Base-by-base conservation (phyloP, 2,888 invertebrate genomes). In the Drosophila borealis region DNA sequence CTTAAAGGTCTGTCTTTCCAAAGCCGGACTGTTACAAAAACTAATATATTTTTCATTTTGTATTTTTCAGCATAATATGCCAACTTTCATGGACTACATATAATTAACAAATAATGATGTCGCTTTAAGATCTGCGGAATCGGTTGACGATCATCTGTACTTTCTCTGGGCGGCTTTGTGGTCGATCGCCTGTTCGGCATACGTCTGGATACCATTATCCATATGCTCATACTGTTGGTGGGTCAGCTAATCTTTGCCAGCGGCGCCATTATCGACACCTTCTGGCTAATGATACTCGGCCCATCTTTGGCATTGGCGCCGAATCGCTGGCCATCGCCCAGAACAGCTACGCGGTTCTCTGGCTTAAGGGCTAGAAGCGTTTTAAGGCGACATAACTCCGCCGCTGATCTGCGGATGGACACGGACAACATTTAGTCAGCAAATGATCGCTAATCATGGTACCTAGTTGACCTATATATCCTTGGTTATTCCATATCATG, bases 241-340 rank as follows among this genome's bases (percentile, higher is more conserved):
- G 99, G 99, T 29, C 98, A 99, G 92, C 89, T 97, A 39, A 92
- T 98, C 63, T 98, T 98, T 93, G 97, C 98, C 21, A 91, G 94
- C 53, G 99, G 98, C 53, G 97, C 96, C n/a, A 94, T 96, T 59
- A 90, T 96, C n/a, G 94, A 98, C 91, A 93, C 94, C 8, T 98
- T 96, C 91, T 97, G 96, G 96, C 75, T 98, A n/a, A 98, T 99
- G 98, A 95, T 97, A 86, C 89, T 97, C 9, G 99, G 98, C 21
- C 94, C 99, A 92, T 17, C 17, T 17, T 17, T 17, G 17, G 17
- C 17, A 17, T 17, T 17, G 17, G 17, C 17, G 17, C 17, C 11
- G 99, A 99, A 93, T 98, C 98, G 0, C 93, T 99, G 70, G 97
- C 98, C 62, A 99, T 99, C 11, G 98, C 98, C 6, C 99, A 99